Evolutionary conservation across 2,888 invertebrate genomes (phyloP).

Genomic region (Brachyptera risi): DNA sequence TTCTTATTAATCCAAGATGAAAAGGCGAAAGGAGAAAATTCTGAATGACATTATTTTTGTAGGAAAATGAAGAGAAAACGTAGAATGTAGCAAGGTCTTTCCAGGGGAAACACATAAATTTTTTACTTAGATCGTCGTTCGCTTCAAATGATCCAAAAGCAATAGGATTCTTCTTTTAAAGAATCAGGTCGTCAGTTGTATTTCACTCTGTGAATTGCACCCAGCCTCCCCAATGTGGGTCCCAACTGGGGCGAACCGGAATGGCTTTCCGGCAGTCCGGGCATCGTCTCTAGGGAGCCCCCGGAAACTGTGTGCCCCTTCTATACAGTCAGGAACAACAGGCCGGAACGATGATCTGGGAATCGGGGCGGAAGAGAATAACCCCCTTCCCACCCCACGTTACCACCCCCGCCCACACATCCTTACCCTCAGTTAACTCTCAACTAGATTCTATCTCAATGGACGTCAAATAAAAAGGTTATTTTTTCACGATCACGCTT

Average conservation of each 20-base stretch:
- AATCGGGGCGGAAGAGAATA: conserved; percentile 23
- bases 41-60: background rate
- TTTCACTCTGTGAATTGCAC: background rate
- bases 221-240: background rate
- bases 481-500: conserved; percentile 16
- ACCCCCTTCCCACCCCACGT: background rate
- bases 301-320: conserved; percentile 15
- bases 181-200: background rate
- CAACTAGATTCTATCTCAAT: background rate
- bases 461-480: conserved; percentile 11
- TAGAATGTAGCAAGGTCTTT: too few relatives aligned
- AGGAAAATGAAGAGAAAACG: background rate
- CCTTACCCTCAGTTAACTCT: conserved; percentile 10
- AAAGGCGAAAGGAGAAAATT: background rate
- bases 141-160: background rate
- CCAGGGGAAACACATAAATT: background rate
- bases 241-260: conserved; percentile 19
- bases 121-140: background rate
- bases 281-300: conserved; percentile 25
- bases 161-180: background rate
- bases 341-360: conserved; percentile 26
- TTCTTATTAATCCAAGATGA: conserved; percentile 20
- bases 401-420: background rate
- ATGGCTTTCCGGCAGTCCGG: conserved; percentile 28
- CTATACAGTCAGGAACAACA: conserved; percentile 26